These are phyloP conservation scores for Pontoporia blainvillei DNA, from an alignment of 2,113 vertebrate genomes.

Conservation along the genomic window DNA sequence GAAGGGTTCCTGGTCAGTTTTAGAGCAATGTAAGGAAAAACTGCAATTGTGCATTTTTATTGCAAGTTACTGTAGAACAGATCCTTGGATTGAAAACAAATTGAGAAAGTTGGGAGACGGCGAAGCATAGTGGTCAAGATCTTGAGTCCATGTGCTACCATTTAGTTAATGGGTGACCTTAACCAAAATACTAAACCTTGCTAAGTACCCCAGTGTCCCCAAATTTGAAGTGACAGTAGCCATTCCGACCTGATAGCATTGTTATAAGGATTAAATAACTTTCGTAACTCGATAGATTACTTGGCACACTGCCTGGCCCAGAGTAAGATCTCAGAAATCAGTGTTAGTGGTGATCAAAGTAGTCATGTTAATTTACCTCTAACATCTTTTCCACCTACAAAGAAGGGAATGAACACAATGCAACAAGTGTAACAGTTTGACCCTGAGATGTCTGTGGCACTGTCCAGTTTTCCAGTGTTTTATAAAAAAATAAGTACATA, in stretches of 20 bases:
- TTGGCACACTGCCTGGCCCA: neutral
- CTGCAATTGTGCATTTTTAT: neutral
- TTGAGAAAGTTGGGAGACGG: neutral
- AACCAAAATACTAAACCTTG: neutral
- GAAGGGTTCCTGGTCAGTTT: neutral
- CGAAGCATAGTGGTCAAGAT: neutral
- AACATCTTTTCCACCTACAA: neutral
- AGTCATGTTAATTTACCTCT: neutral
- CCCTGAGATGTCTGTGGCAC: neutral
- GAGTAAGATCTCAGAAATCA: neutral
- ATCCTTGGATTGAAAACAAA: neutral
- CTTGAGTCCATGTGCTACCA: neutral
- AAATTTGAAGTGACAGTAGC: neutral
- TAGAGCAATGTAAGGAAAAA: neutral
- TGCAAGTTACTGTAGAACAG: neutral
- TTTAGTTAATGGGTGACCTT: neutral
- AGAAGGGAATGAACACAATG: neutral
- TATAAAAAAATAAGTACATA: neutral
- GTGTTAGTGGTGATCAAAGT: neutral
- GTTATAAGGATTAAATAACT: neutral
- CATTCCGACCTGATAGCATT: neutral
- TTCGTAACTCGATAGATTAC: neutral
- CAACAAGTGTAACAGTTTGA: neutral
- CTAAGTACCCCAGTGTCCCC: neutral
- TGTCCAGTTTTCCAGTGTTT: neutral